Base-by-base conservation (phyloP, 1,140 invertebrate genomes). In the Apolygus lucorum region DNA sequence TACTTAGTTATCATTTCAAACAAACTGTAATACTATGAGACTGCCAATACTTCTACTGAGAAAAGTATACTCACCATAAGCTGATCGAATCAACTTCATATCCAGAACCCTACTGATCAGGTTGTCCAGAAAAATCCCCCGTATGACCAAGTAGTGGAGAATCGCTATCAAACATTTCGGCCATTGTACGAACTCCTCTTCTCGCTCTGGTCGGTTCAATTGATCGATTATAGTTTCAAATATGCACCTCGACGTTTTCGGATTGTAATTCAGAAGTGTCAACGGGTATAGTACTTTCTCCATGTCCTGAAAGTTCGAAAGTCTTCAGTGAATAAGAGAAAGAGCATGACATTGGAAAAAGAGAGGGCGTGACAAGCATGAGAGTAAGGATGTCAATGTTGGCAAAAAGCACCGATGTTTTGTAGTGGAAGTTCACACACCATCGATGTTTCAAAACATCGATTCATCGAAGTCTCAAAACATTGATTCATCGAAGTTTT, bases 281-380 rank as follows among this genome's bases (percentile, higher is more conserved):
- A 52, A 8, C 13, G 67, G 34, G 52, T 17, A 52, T 1, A 28
- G 21, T 11, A 52, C 21, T 52, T 68, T 54, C 21, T 54, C 67
- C n/a, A 68, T 52, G 21, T 54, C 52, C 67, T 66, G 26, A 66
- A 66, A 29, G 13, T n/a, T n/a, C n/a, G n/a, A n/a, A n/a, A n/a
- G n/a, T n/a, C n/a, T n/a, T n/a, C n/a, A n/a, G n/a, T n/a, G n/a
- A n/a, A n/a, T n/a, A n/a, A n/a, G n/a, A n/a, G n/a, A n/a, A n/a
- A n/a, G n/a, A n/a, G n/a, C n/a, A n/a, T n/a, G n/a, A n/a, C n/a
- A n/a, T n/a, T n/a, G n/a, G n/a, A n/a, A n/a, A n/a, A n/a, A n/a
- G n/a, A n/a, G n/a, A n/a, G n/a, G n/a, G n/a, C n/a, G n/a, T n/a
- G n/a, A n/a, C n/a, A n/a, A n/a, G n/a, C n/a, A n/a, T n/a, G n/a